These are phyloP conservation scores for Tipula helvola DNA, from an alignment of 2,888 invertebrate genomes.

Conservation along the genomic window DNA sequence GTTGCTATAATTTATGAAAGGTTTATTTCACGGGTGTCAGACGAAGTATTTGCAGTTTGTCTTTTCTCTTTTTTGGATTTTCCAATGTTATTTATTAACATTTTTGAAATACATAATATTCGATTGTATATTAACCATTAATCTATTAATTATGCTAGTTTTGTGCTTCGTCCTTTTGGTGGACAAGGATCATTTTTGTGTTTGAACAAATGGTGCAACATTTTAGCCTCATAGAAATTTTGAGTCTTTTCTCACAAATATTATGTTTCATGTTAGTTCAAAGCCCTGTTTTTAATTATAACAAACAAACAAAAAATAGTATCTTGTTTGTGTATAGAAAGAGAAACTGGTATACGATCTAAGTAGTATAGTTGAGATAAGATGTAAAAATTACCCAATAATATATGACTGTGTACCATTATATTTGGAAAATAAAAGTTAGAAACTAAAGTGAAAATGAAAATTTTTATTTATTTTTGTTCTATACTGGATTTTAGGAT, in stretches of 20 bases:
- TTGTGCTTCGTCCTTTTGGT: too few species aligned
- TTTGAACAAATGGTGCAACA: too few species aligned
- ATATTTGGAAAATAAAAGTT: background rate
- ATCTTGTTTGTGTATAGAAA: background rate
- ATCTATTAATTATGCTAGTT: too few species aligned
- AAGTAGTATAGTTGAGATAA: background rate
- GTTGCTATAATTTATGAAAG: too few species aligned
- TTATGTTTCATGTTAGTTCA: background rate
- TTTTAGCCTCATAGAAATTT: too few species aligned
- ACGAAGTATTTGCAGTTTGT: too few species aligned
- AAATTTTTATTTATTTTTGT: background rate
- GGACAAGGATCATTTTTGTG: too few species aligned
- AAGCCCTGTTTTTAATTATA: background rate
- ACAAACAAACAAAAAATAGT: background rate
- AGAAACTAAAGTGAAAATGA: background rate
- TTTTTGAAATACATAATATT: too few species aligned
- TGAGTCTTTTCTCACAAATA: background rate
- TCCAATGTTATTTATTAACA: too few species aligned
- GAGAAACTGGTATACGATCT: background rate
- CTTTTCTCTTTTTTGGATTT: too few species aligned
- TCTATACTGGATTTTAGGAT: background rate
- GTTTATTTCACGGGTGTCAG: too few species aligned
- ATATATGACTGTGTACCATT: background rate
- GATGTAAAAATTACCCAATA: background rate
- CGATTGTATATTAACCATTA: too few species aligned